Evolutionary conservation across 2,888 invertebrate species (phyloP).

Genomic region (Eupelmus urozonus): DNA sequence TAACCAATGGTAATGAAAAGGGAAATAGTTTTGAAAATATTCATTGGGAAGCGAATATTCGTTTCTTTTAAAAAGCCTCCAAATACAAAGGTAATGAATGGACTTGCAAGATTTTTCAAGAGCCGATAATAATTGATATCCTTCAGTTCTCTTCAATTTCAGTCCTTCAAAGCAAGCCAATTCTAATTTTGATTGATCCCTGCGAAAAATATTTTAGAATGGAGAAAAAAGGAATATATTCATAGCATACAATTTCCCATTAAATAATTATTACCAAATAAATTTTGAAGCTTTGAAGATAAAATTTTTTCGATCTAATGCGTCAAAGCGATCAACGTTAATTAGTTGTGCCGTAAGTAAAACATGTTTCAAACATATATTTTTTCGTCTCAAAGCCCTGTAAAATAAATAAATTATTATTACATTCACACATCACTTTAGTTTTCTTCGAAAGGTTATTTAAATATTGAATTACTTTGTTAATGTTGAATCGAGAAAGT

Average conservation of each 20-base stretch:
- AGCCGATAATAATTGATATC: conserved; percentile 14
- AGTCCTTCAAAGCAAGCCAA: conserved; percentile 41
- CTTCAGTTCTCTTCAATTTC: conserved; percentile 16
- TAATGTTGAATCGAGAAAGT: not conserved
- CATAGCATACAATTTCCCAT: no score
- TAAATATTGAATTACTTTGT: conserved; percentile 1
- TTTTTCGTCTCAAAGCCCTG: not conserved
- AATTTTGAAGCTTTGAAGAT: not conserved
- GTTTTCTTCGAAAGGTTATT: no score
- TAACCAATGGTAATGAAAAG: conserved; percentile 11
- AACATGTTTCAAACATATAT: conserved; percentile 4
- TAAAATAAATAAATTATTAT: not conserved
- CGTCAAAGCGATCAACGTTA: conserved; percentile 12
- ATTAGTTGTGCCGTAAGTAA: conserved; percentile 11
- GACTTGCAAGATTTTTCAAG: conserved; percentile 8
- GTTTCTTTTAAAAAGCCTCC: conserved; percentile 30
- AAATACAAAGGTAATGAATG: conserved; percentile 30
- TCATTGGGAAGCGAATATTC: not conserved
- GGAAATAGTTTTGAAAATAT: not conserved
- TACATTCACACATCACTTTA: not conserved
- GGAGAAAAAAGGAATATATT: no score
- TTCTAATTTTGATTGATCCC: conserved; percentile 28
- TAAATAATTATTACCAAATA: conserved; percentile 19
- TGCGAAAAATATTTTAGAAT: not conserved
- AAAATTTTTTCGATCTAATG: conserved; percentile 12